A percentile compares a stretch with the other conserved stretches of the same genome.
Evolutionary conservation across 2,888 invertebrate genomes (phyloP).

Genomic region (Cryptus viduatorius): DNA sequence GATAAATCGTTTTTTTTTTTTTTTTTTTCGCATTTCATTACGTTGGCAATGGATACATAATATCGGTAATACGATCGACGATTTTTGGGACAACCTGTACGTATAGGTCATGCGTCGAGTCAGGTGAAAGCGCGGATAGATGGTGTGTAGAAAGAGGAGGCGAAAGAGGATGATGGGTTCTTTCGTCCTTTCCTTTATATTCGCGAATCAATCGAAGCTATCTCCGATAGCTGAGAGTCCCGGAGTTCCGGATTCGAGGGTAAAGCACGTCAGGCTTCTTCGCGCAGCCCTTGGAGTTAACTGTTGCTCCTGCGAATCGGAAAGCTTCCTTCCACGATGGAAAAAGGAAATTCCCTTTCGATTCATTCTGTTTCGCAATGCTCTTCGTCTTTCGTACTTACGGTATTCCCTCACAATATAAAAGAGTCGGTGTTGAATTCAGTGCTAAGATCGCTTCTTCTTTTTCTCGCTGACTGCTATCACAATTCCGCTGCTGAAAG

Average conservation of each 20-base stretch:
- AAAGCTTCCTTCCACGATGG: constrained; percentile 23
- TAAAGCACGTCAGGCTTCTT: constrained; percentile 52
- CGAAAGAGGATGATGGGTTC: constrained; percentile 21
- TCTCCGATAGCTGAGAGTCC: constrained; percentile 57
- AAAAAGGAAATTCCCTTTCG: constrained; percentile 28
- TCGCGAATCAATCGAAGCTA: constrained; percentile 69
- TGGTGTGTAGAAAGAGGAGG: constrained; percentile 19
- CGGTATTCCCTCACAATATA: background rate
- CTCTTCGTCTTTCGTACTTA: constrained; percentile 4
- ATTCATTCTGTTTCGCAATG: constrained; percentile 34
- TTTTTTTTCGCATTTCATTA: background rate
- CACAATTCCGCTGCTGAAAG: background rate
- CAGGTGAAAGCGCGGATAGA: constrained; percentile 8
- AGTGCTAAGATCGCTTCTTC: constrained; percentile 19
- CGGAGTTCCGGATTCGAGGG: constrained; percentile 43
- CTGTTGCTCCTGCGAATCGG: constrained; percentile 66
- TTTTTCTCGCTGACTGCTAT: constrained; percentile 19
- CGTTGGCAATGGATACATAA: background rate
- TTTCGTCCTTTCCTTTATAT: constrained; percentile 62
- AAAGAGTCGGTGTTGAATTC: constrained; percentile 23
- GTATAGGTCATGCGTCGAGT: background rate
- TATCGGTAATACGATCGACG: background rate
- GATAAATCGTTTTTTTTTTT: too few species aligned
- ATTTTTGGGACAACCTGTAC: constrained; percentile 18
- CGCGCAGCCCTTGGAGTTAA: constrained; percentile 54